Evolutionary conservation across 2,888 invertebrate genomes (phyloP).

Genomic region (Pomacea canaliculata): DNA sequence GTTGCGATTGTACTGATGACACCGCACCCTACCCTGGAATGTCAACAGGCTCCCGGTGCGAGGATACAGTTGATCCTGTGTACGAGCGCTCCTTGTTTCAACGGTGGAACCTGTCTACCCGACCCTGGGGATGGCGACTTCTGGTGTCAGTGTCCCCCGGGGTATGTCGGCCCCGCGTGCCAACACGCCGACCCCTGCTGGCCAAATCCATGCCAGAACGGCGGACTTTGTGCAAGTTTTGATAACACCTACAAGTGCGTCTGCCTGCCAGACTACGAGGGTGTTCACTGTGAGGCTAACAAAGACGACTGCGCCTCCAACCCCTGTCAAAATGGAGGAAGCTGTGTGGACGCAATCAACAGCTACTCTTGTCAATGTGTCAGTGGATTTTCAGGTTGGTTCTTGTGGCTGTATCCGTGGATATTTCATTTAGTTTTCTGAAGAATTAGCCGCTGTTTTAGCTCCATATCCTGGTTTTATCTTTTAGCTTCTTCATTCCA

Average conservation of each 20-base stretch:
- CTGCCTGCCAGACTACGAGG: constrained; percentile 9
- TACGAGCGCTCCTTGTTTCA: constrained; percentile 1
- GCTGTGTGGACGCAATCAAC: constrained; percentile 25
- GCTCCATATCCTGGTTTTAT: no score
- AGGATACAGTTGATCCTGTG: neutral
- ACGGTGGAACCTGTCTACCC: constrained; percentile 16
- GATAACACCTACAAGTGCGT: constrained; percentile 6
- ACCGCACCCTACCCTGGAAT: no score
- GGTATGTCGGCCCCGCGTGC: constrained; percentile 8
- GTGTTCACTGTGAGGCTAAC: neutral
- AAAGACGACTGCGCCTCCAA: constrained; percentile 5
- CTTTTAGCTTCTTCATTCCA: no score
- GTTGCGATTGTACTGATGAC: no score
- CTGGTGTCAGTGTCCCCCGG: constrained; percentile 6
- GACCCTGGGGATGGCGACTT: constrained; percentile 7
- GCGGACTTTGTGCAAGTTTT: constrained; percentile 29
- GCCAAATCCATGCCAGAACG: constrained; percentile 27
- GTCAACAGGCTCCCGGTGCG: constrained; percentile 10
- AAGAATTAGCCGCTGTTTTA: no score
- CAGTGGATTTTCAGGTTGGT: neutral
- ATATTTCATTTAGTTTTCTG: no score
- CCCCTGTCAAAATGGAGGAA: constrained; percentile 32
- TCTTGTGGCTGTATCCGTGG: neutral
- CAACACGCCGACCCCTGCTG: neutral
- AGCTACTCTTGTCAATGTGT: neutral